These are phyloP conservation scores for Cylindroiulus punctatus DNA, from an alignment of 2,888 invertebrate genomes.

Conservation along the genomic window DNA sequence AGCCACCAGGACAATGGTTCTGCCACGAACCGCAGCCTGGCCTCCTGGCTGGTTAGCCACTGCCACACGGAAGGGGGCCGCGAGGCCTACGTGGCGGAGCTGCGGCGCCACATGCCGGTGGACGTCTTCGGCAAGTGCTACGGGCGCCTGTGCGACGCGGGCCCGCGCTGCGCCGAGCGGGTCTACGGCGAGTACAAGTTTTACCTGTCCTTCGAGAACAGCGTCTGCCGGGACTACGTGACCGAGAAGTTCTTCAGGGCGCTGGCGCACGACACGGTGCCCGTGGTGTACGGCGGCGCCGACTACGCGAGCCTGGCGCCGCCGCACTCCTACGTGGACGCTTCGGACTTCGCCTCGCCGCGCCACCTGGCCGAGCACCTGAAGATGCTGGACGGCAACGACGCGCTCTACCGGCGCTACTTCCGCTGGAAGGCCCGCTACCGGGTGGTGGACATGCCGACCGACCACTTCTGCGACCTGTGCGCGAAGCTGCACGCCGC, in stretches of 20 bases:
- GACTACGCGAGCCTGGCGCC: conserved; percentile 63
- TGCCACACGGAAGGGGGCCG: conserved; percentile 19
- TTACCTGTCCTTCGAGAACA: conserved; percentile 63
- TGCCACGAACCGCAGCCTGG: background rate
- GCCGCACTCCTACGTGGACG: conserved; percentile 63
- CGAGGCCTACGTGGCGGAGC: conserved; percentile 25
- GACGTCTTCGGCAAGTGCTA: conserved; percentile 40
- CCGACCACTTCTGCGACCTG: background rate
- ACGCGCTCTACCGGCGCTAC: conserved; percentile 59
- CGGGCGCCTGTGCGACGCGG: background rate
- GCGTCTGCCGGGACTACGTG: conserved; percentile 63
- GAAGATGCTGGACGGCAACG: conserved; percentile 60
- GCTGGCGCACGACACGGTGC: conserved; percentile 61
- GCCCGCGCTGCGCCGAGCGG: background rate
- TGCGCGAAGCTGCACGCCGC: background rate
- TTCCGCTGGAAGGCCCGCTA: conserved; percentile 60
- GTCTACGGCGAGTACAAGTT: conserved; percentile 61
- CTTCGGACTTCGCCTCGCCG: conserved; percentile 61
- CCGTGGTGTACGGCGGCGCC: conserved; percentile 63
- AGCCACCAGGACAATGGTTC: background rate
- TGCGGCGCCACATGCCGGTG: background rate
- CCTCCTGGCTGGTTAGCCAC: conserved; percentile 33
- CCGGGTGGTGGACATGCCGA: background rate
- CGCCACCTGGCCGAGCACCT: conserved; percentile 62
- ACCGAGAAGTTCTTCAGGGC: conserved; percentile 62